A percentile compares a stretch with the other conserved stretches of the same genome.
phyloP scores from a whole-genome alignment of 2,113 vertebrate genomes.

The Melanotaenia duboulayi region DNA sequence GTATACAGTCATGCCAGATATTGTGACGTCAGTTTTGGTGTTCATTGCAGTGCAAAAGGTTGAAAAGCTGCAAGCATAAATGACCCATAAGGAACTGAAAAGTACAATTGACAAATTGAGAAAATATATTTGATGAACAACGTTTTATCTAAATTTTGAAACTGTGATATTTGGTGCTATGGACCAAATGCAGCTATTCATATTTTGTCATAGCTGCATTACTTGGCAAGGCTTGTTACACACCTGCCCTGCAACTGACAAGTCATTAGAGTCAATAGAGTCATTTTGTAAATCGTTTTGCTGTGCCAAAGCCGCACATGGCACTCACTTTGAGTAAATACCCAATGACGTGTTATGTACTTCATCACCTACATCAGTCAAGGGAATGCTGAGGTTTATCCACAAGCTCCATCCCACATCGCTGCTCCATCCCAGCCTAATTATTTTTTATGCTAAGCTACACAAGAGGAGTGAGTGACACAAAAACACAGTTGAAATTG shows the following conservation, averaged over 20 bases:
- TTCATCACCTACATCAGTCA: constrained; percentile 46
- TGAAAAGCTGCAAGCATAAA: background rate
- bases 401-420: constrained; percentile 42
- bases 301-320: constrained; percentile 32
- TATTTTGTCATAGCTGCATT: background rate
- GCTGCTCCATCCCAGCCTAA: constrained; percentile 60
- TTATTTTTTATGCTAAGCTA: constrained; percentile 76
- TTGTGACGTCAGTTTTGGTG: too few relatives aligned
- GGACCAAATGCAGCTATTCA: background rate
- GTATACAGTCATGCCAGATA: too few relatives aligned
- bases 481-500: constrained; percentile 72
- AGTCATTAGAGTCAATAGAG: constrained; percentile 37
- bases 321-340: constrained; percentile 41
- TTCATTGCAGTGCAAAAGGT: too few relatives aligned
- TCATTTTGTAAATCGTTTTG: constrained; percentile 55
- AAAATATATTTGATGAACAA: background rate
- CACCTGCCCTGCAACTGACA: constrained; percentile 48
- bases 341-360: constrained; percentile 43
- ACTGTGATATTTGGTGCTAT: background rate
- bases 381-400: constrained; percentile 53
- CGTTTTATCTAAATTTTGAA: background rate
- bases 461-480: constrained; percentile 64
- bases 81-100: background rate
- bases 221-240: constrained; percentile 41
- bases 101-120: background rate